Evolutionary conservation across 2,888 invertebrate genomes (phyloP), one percentile per base, ranked within the genome.

Genomic region (Elegia similella): DNA sequence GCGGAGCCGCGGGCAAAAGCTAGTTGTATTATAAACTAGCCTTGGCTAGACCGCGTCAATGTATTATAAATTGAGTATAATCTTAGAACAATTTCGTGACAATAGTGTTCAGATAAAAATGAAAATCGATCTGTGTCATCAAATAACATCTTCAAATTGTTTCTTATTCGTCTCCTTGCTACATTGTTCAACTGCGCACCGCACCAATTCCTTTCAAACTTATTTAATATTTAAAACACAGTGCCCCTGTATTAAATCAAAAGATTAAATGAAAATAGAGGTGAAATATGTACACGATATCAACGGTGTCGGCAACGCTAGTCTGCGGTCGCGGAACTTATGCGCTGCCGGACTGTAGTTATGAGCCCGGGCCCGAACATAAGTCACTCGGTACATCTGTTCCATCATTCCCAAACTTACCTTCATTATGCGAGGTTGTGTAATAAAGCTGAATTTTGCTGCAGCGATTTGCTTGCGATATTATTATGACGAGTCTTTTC

Each of bases 251-350:
- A 55, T 30, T 55, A 55, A 55, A 55, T 55, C 44, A 55, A 32
- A 44, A 55, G 54, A 55, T 55, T 55, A 55, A 55, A 55, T 55
- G 44, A 44, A 55, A 55, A 55, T 55, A 55, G 54, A 55, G 44
- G 54, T 55, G 34, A 56, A 56, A 56, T 56, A 48, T 56, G 42
- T 56, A 56, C 47, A 56, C 42, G 56, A 56, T 56, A 48, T 56
- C 48, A 61, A 52, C 58, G 60, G 59, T 60, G 60, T 56, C 52
- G 55, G 57, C 56, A 42, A 56, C 29, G 58, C 53, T 59, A 52
- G 58, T 42, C 48, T 86, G 87, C 81, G 87, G 87, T 84, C 74
- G 73, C 76, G 75, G 78, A 84, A 87, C 85, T 88, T 86, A 88
- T 88, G 85, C 79, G 75, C 80, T 74, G 76, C 76, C 75, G 78